phyloP scores from a whole-genome alignment of 2,797 vertebrate species.

The Micrastur ruficollis region DNA sequence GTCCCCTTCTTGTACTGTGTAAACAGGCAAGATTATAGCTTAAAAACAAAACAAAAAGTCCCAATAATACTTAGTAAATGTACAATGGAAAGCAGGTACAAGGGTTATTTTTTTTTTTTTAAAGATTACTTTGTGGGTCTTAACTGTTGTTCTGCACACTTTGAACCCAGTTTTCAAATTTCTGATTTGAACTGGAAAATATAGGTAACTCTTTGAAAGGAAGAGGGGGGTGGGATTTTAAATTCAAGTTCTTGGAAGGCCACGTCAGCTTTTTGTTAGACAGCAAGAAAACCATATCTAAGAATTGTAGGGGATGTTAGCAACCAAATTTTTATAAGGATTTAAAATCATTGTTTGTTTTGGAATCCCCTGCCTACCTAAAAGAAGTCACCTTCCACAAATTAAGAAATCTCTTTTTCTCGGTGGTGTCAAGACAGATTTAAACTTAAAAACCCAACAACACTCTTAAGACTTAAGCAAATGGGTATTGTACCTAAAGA shows the following conservation, averaged over 20 bases:
- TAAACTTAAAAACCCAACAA: neutral
- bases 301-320: neutral
- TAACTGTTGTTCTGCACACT: slow-evolving; percentile 69
- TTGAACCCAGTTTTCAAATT: slow-evolving; percentile 66
- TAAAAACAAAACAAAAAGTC: neutral
- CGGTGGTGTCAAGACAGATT: slow-evolving; percentile 29
- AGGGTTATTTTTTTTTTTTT: slow-evolving; percentile 68
- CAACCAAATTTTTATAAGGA: neutral
- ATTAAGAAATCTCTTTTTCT: slow-evolving; percentile 57
- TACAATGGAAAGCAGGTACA: slow-evolving; percentile 76
- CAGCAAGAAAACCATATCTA: neutral
- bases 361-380: slow-evolving; percentile 28
- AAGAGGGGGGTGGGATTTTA: slow-evolving; percentile 25
- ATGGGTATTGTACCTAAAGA: neutral
- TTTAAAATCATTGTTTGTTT: slow-evolving; percentile 7
- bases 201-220: neutral
- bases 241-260: neutral
- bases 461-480: neutral
- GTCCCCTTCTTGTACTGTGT: slow-evolving; percentile 32
- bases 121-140: slow-evolving; percentile 68
- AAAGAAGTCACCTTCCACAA: slow-evolving; percentile 15
- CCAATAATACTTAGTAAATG: neutral
- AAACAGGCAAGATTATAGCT: slow-evolving; percentile 32
- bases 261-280: neutral
- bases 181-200: slow-evolving; percentile 47